Conservation (phyloP, 2,888 invertebrate genomes). For the Cheilosia urbana region DNA sequence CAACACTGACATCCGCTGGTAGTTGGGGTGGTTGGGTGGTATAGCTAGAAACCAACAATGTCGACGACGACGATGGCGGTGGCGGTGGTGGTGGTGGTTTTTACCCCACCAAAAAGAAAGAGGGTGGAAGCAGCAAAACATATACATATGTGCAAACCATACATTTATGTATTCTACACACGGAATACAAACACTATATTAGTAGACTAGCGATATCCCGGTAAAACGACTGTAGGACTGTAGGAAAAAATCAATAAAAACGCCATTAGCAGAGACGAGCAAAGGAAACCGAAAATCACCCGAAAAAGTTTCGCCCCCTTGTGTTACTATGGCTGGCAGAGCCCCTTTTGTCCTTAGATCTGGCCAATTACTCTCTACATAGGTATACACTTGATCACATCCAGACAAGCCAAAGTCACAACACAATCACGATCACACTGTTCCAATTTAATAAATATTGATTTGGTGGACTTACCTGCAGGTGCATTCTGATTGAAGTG, state of each 20-base stretch:
- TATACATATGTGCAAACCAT: constrained; percentile 63
- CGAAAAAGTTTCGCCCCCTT: constrained; percentile 20
- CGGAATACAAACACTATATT: constrained; percentile 71
- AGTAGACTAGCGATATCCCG: constrained; percentile 73
- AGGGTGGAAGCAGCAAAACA: constrained; percentile 63
- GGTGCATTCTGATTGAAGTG: constrained; percentile 84
- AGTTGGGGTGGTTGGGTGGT: constrained; percentile 50
- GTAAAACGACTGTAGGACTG: constrained; percentile 72
- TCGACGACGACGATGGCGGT: constrained; percentile 13
- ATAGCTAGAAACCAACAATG: constrained; percentile 39
- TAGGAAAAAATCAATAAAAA: constrained; percentile 79
- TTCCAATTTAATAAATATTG: background rate
- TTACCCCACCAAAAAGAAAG: constrained; percentile 70
- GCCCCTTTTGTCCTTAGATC: background rate
- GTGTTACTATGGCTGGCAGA: constrained; percentile 44
- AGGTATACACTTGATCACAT: background rate
- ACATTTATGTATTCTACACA: constrained; percentile 64
- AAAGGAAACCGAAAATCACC: constrained; percentile 51
- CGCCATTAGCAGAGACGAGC: constrained; percentile 77
- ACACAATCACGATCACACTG: constrained; percentile 14
- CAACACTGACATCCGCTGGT: constrained; percentile 63
- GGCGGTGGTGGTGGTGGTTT: constrained; percentile 63
- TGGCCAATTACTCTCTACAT: background rate
- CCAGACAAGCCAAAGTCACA: background rate
- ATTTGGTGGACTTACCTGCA: constrained; percentile 81